These are phyloP conservation scores for Corythaeola cristata DNA, from an alignment of 2,113 vertebrate species.

Conservation along the genomic window DNA sequence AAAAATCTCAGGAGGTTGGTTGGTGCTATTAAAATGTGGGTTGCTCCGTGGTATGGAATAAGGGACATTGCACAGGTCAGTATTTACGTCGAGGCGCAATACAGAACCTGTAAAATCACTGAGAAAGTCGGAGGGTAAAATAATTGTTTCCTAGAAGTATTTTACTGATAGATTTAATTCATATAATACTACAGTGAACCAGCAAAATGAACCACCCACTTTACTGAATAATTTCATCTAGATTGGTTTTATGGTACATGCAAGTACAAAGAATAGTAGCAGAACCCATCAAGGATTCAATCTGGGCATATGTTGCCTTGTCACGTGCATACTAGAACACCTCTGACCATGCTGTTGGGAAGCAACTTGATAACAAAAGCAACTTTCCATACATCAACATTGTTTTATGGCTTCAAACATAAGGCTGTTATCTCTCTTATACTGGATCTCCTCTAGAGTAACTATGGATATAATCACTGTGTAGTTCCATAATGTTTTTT, in stretches of 20 bases:
- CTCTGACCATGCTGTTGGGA: not conserved
- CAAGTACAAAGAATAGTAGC: not conserved
- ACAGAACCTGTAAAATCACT: conserved; percentile 98
- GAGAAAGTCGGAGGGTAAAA: conserved; percentile 54
- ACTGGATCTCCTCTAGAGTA: not conserved
- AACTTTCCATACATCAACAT: not conserved
- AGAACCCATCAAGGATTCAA: not conserved
- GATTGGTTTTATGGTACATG: not conserved
- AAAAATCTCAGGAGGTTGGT: conserved; percentile 97
- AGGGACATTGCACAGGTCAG: conserved; percentile 84
- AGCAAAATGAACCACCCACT: not conserved
- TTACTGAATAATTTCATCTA: not conserved
- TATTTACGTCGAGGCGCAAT: conserved; percentile 93
- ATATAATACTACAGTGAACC: not conserved
- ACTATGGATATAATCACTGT: not conserved
- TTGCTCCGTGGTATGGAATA: conserved; percentile 93
- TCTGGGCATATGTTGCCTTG: not conserved
- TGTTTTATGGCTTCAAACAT: not conserved
- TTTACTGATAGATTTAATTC: not conserved
- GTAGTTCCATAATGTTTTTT: not conserved
- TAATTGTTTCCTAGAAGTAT: not conserved
- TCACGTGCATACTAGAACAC: not conserved
- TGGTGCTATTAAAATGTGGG: conserved; percentile 98
- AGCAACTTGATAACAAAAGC: not conserved
- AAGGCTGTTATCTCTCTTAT: not conserved